Conservation (phyloP, 2,888 invertebrate species). For the Hipparchia semele region DNA sequence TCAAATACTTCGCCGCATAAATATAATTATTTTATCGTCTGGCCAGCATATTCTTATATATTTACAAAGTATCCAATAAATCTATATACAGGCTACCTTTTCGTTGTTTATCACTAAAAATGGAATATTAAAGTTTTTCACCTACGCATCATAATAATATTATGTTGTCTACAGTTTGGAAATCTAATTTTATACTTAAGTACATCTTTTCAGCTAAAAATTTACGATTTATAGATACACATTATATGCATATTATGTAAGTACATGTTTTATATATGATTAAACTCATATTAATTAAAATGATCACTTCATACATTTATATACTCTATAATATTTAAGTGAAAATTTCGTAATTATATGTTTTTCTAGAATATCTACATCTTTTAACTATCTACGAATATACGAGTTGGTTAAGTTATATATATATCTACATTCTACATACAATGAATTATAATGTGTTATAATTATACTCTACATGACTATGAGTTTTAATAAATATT, state of each 20-base stretch:
- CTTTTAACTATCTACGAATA: no score
- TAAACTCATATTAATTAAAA: no score
- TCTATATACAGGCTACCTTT: constrained; percentile 42
- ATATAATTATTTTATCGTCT: constrained; percentile 54
- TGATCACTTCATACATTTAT: no score
- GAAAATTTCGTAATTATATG: no score
- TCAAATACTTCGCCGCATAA: not conserved
- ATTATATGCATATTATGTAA: not conserved
- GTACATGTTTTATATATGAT: no score
- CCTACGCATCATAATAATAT: constrained; percentile 24
- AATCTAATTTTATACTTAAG: not conserved
- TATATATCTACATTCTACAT: no score
- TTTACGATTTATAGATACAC: not conserved
- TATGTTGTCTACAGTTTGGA: not conserved
- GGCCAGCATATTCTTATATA: constrained; percentile 58
- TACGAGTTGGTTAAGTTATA: no score
- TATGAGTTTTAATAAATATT: no score
- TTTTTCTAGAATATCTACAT: no score
- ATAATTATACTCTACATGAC: no score
- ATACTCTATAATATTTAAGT: no score
- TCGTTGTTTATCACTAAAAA: constrained; percentile 39
- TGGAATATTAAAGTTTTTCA: constrained; percentile 32
- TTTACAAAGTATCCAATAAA: constrained; percentile 48
- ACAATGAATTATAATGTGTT: no score
- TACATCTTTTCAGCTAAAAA: not conserved